phyloP scores from a whole-genome alignment of 2,888 invertebrate species.

The Augochlorella aurata region DNA sequence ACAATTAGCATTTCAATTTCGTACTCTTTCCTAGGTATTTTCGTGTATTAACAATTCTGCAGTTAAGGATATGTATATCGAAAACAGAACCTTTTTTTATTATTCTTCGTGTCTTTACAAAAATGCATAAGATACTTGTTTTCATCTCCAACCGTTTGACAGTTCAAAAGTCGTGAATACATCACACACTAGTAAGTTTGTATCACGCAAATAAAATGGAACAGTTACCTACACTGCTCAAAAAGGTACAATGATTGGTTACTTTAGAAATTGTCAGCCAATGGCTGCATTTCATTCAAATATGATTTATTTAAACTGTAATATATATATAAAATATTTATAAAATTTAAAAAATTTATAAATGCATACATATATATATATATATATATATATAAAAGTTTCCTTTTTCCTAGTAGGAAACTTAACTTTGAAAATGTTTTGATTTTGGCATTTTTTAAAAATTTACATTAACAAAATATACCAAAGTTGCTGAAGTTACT shows the following conservation, averaged over 20 bases:
- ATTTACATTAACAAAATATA: background rate
- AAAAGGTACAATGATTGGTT: slow-evolving; percentile 16
- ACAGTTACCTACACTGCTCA: background rate
- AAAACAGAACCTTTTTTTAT: slow-evolving; percentile 4
- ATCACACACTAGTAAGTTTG: background rate
- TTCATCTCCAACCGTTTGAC: slow-evolving; percentile 8
- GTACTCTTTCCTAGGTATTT: background rate
- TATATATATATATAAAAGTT: background rate
- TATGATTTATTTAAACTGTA: background rate
- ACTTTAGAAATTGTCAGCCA: background rate
- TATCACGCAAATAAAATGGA: background rate
- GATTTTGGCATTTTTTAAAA: background rate
- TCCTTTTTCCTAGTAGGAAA: background rate
- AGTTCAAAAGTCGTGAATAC: slow-evolving; percentile 35
- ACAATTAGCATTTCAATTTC: background rate
- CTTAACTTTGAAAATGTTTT: too few relatives aligned
- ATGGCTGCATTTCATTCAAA: background rate
- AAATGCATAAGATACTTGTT: slow-evolving; percentile 9
- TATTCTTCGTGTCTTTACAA: background rate
- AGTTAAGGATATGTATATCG: background rate
- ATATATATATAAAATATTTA: too few relatives aligned
- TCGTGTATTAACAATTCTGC: background rate
- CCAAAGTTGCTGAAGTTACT: background rate
- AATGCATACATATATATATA: too few relatives aligned
- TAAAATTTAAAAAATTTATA: too few relatives aligned